A percentile compares a stretch with the other conserved stretches of the same genome.
Evolutionary conservation across 2,113 vertebrate genomes (phyloP).

Genomic region (Argyrosomus japonicus): DNA sequence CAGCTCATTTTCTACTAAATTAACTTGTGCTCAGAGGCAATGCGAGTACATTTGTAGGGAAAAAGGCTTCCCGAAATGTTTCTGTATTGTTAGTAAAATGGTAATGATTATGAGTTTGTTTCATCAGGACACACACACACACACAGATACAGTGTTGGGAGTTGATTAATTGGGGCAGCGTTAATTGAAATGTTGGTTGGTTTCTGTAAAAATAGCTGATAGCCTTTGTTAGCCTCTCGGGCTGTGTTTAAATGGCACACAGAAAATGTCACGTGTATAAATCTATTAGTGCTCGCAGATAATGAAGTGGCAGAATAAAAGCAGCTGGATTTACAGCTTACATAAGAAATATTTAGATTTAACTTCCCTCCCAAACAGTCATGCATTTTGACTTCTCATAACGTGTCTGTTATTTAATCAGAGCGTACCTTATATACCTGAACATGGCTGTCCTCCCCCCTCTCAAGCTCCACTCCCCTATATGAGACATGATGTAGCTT

Average conservation of each 20-base stretch:
- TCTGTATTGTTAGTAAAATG: slow-evolving; percentile 59
- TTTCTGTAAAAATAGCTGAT: slow-evolving; percentile 56
- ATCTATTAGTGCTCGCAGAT: slow-evolving; percentile 57
- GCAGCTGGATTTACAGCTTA: slow-evolving; percentile 26
- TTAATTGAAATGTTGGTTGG: slow-evolving; percentile 71
- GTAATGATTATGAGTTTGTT: slow-evolving; percentile 58
- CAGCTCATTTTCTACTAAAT: slow-evolving; percentile 80
- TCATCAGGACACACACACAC: slow-evolving; percentile 14
- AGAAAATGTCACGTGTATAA: slow-evolving; percentile 75
- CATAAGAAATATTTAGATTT: slow-evolving; percentile 22
- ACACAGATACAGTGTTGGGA: background rate
- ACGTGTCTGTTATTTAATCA: background rate
- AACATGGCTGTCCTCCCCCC: slow-evolving; percentile 2
- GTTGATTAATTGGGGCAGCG: slow-evolving; percentile 58
- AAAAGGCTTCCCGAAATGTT: slow-evolving; percentile 35
- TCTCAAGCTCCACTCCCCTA: slow-evolving; percentile 8
- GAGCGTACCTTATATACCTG: slow-evolving; percentile 3
- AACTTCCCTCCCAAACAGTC: background rate
- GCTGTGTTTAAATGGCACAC: slow-evolving; percentile 68
- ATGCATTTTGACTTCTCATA: slow-evolving; percentile 1
- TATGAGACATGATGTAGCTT: slow-evolving; percentile 47
- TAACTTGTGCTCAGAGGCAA: slow-evolving; percentile 64
- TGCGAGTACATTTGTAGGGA: slow-evolving; percentile 15
- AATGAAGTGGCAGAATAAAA: slow-evolving; percentile 49
- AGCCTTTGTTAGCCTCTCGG: slow-evolving; percentile 59